Conservation (phyloP, 2,797 vertebrate species). For the Galago senegalensis region DNA sequence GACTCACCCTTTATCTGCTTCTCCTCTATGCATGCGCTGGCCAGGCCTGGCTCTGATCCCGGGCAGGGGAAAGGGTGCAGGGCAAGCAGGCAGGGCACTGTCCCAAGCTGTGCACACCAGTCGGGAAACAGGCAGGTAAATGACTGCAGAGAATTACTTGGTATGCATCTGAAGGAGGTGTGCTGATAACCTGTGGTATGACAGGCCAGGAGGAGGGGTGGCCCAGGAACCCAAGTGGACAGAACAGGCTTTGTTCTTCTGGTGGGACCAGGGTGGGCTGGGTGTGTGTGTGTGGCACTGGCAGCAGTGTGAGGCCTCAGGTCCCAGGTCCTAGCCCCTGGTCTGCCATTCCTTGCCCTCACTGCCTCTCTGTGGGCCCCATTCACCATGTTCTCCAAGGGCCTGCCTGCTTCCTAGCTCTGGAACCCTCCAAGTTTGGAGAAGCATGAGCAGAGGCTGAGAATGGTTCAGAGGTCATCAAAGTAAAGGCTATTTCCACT, state of each 20-base stretch:
- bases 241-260: slow-evolving; percentile 18
- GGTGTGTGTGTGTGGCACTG: background rate
- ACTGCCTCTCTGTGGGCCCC: background rate
- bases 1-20: background rate
- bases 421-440: background rate
- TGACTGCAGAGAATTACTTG: background rate
- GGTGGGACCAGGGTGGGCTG: background rate
- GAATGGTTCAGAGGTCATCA: background rate
- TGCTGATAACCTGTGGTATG: background rate
- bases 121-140: background rate
- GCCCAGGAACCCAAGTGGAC: background rate
- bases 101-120: background rate
- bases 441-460: background rate
- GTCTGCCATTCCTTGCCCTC: background rate
- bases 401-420: background rate
- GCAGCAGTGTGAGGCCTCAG: background rate
- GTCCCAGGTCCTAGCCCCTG: background rate
- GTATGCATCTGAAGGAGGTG: background rate
- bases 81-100: background rate
- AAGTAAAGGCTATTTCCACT: background rate
- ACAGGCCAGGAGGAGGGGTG: background rate
- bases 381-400: background rate
- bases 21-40: fast-evolving
- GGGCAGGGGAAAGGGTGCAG: background rate
- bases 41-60: background rate